These are phyloP conservation scores for Lampropteryx suffumata DNA, from an alignment of 2,888 invertebrate genomes.

Conservation along the genomic window DNA sequence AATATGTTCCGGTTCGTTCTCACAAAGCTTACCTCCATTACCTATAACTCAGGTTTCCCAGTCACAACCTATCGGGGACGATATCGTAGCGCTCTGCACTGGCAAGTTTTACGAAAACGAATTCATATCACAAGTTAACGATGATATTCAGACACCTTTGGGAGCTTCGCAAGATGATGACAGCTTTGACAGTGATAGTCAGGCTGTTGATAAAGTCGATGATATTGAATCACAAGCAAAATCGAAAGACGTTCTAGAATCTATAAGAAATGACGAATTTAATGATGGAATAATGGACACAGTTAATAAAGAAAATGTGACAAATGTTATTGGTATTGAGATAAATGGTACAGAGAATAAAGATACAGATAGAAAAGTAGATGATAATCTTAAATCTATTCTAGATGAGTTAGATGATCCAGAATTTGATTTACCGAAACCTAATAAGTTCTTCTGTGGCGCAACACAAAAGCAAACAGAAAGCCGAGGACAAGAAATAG, in stretches of 20 bases:
- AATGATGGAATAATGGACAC: neutral
- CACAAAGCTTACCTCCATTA: constrained; percentile 60
- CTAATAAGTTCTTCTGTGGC: constrained; percentile 58
- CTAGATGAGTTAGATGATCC: constrained; percentile 67
- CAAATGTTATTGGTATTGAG: constrained; percentile 1
- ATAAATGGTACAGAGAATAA: neutral
- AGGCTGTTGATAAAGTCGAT: constrained; percentile 1
- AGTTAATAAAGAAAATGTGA: constrained; percentile 18
- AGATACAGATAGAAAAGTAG: constrained; percentile 7
- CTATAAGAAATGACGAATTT: constrained; percentile 7
- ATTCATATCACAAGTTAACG: constrained; percentile 53
- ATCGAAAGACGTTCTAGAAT: constrained; percentile 10
- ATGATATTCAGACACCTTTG: constrained; percentile 24
- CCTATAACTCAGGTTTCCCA: constrained; percentile 50
- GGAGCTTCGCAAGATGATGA: constrained; percentile 35
- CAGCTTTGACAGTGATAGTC: constrained; percentile 1
- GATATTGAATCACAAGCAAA: constrained; percentile 9
- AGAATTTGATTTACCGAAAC: constrained; percentile 53
- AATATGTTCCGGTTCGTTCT: constrained; percentile 82
- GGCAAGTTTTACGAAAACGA: constrained; percentile 80
- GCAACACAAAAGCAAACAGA: constrained; percentile 27
- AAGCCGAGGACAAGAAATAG: constrained; percentile 18
- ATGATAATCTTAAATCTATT: constrained; percentile 48
- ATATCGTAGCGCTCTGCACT: constrained; percentile 80
- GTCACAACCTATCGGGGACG: constrained; percentile 69